Evolutionary conservation across 2,797 vertebrate genomes (phyloP).

Genomic region (Typhlichthys subterraneus): DNA sequence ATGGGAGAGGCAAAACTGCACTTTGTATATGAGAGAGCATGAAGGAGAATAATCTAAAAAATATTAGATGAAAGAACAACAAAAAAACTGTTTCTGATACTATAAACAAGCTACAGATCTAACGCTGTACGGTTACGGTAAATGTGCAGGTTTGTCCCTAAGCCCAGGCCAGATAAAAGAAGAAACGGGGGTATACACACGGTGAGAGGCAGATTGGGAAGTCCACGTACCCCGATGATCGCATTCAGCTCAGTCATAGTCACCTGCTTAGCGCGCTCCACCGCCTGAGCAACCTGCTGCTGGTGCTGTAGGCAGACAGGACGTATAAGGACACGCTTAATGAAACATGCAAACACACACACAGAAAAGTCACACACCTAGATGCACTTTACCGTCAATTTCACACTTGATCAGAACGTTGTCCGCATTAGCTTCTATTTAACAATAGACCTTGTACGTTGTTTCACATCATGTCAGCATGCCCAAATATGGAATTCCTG

Average conservation of each 20-base stretch:
- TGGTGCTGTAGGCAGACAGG: constrained; percentile 86
- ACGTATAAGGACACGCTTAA: constrained; percentile 26
- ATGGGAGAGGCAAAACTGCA: constrained; percentile 50
- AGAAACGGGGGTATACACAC: constrained; percentile 93
- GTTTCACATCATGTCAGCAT: no score
- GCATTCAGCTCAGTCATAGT: constrained; percentile 99
- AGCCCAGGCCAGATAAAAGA: constrained; percentile 76
- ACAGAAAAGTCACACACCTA: constrained; percentile 18
- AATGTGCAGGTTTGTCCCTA: constrained; percentile 66
- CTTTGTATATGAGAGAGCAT: constrained; percentile 42
- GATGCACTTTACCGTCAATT: constrained; percentile 33
- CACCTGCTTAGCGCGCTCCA: constrained; percentile 98
- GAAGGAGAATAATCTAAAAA: constrained; percentile 29
- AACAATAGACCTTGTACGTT: no score
- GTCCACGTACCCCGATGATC: constrained; percentile 98
- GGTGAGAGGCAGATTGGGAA: constrained; percentile 94
- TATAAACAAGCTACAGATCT: no score
- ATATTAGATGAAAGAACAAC: no score
- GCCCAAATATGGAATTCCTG: no score
- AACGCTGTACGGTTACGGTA: background rate
- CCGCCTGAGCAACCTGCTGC: constrained; percentile 98
- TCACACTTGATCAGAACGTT: constrained; percentile 30
- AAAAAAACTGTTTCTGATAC: no score
- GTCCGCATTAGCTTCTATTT: no score
- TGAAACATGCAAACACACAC: constrained; percentile 25